These are phyloP conservation scores for Eulithis testata DNA, from an alignment of 2,888 invertebrate species.

Conservation along the genomic window DNA sequence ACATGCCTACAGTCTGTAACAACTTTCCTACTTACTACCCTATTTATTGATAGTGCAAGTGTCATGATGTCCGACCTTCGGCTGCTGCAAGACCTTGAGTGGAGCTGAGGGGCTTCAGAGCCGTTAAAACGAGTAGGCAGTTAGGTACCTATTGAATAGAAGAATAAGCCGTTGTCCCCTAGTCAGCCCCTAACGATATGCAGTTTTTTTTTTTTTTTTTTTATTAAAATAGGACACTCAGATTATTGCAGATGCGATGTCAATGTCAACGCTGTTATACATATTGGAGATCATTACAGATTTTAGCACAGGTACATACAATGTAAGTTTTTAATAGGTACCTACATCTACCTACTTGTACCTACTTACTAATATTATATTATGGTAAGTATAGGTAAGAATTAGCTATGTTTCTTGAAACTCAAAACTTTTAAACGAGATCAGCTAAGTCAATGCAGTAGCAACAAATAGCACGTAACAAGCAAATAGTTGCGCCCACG, in stretches of 20 bases:
- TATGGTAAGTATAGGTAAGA: too few species aligned
- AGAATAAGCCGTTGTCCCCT: conserved; percentile 26
- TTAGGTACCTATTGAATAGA: conserved; percentile 13
- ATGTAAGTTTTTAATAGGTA: too few species aligned
- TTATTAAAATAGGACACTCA: too few species aligned
- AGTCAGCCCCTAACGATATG: conserved; percentile 8
- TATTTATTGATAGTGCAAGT: conserved; percentile 14
- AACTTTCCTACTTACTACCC: too few species aligned
- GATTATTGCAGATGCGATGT: conserved; percentile 1
- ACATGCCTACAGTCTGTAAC: too few species aligned
- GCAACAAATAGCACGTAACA: not conserved
- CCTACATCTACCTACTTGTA: too few species aligned
- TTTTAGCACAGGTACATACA: too few species aligned
- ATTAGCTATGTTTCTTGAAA: not conserved
- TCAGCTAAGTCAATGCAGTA: conserved; percentile 1
- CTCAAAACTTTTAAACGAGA: not conserved
- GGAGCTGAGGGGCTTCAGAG: conserved; percentile 19
- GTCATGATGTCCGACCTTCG: conserved; percentile 23
- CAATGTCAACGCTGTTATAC: not conserved
- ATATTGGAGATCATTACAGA: too few species aligned
- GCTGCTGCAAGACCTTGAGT: conserved; percentile 21
- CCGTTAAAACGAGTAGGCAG: conserved; percentile 16
- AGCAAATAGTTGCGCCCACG: conserved; percentile 6
- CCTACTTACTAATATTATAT: too few species aligned
- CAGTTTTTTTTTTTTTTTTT: not conserved